Percentiles rank a stretch among this genome's conserved stretches.
Evolutionary conservation across 2,797 vertebrate species (phyloP).

Genomic region (Onychomys torridus): DNA sequence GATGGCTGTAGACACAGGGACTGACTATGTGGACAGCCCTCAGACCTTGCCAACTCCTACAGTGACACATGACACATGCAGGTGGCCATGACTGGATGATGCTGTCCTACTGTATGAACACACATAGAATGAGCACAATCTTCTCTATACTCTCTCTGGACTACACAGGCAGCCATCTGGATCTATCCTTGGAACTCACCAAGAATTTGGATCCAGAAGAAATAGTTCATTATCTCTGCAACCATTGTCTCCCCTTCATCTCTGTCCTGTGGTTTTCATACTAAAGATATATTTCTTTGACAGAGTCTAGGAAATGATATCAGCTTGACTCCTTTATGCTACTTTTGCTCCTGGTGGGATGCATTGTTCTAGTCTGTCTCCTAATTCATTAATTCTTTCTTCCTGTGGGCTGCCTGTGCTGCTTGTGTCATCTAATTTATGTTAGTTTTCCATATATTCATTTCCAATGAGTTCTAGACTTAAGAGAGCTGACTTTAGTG

Average conservation of each 20-base stretch:
- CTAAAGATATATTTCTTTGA: neutral
- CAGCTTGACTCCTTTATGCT: no score
- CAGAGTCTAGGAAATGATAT: no score
- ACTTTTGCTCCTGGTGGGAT: neutral
- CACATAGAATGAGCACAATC: neutral
- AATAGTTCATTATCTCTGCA: neutral
- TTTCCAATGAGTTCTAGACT: neutral
- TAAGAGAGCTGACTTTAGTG: neutral
- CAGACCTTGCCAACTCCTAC: accelerated
- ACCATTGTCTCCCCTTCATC: neutral
- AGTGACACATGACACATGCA: accelerated
- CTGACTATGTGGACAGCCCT: accelerated
- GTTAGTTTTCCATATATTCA: neutral
- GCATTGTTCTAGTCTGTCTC: neutral
- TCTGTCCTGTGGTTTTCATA: neutral
- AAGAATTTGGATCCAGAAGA: neutral
- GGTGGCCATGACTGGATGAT: accelerated
- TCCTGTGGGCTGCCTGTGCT: accelerated
- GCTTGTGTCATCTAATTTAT: neutral
- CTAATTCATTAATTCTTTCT: neutral
- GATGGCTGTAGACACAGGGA: accelerated
- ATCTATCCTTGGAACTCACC: neutral
- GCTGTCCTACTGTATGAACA: neutral
- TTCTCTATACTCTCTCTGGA: neutral
- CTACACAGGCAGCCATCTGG: neutral